Conservation (phyloP, 2,888 invertebrate genomes). For the Conomelus anceps region DNA sequence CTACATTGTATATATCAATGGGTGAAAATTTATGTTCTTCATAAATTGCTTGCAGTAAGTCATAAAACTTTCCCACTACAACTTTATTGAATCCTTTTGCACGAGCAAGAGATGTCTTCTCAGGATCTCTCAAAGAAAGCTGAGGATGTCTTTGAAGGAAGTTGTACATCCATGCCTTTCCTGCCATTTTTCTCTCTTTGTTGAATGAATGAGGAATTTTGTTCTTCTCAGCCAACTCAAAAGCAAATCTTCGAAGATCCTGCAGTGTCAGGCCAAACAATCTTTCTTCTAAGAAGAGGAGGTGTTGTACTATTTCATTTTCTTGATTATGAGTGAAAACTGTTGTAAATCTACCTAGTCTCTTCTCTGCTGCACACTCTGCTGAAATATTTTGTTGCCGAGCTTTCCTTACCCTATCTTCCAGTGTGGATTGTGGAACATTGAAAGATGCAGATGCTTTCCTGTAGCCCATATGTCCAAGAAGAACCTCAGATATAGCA, state of each 20-base stretch:
- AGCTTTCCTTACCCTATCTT: slow-evolving; percentile 15
- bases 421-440: slow-evolving; percentile 19
- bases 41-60: slow-evolving; percentile 8
- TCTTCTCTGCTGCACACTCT: slow-evolving; percentile 5
- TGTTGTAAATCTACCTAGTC: slow-evolving; percentile 17
- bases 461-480: background rate
- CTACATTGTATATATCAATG: slow-evolving; percentile 23
- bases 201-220: slow-evolving; percentile 26
- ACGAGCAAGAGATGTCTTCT: slow-evolving; percentile 25
- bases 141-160: slow-evolving; percentile 22
- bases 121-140: slow-evolving; percentile 22
- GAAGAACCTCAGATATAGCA: background rate
- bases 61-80: slow-evolving; percentile 25
- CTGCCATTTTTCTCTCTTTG: slow-evolving; percentile 25
- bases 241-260: slow-evolving; percentile 25
- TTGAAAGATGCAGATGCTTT: background rate
- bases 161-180: slow-evolving; percentile 26
- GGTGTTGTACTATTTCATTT: slow-evolving; percentile 18
- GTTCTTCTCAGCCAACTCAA: slow-evolving; percentile 28
- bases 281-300: slow-evolving; percentile 21
- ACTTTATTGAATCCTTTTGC: slow-evolving; percentile 26
- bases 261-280: slow-evolving; percentile 28
- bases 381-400: background rate
- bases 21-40: slow-evolving; percentile 18
- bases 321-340: slow-evolving; percentile 23